A percentile compares a stretch with the other conserved stretches of the same genome.
Evolutionary conservation across 2,888 invertebrate species (phyloP).

Genomic region (Auanema sp.): DNA sequence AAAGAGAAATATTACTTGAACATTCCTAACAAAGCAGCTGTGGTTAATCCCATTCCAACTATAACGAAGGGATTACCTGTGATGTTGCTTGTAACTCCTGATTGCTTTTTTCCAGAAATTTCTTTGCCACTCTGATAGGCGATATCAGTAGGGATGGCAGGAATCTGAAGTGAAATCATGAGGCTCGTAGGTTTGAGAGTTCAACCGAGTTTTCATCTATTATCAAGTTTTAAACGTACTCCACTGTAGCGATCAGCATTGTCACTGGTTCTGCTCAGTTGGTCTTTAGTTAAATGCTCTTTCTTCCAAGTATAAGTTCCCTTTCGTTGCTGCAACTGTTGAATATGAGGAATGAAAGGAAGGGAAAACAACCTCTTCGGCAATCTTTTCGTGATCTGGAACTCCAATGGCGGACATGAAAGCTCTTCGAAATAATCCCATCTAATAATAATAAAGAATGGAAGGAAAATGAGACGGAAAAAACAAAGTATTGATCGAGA

Average conservation of each 20-base stretch:
- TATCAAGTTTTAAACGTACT: slow-evolving; percentile 25
- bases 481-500: slow-evolving; percentile 26
- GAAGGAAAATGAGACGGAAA: slow-evolving; percentile 5
- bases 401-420: slow-evolving; percentile 43
- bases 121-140: slow-evolving; percentile 48
- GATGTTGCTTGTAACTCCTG: slow-evolving; percentile 29
- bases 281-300: slow-evolving; percentile 36
- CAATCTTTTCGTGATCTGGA: slow-evolving; percentile 21
- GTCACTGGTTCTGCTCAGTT: slow-evolving; percentile 38
- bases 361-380: slow-evolving; percentile 3
- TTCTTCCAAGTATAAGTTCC: slow-evolving; percentile 42
- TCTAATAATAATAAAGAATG: slow-evolving; percentile 10
- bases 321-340: slow-evolving; percentile 25
- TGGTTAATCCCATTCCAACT: slow-evolving; percentile 56
- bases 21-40: slow-evolving; percentile 55
- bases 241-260: slow-evolving; percentile 37
- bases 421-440: slow-evolving; percentile 49
- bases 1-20: slow-evolving; percentile 24
- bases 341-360: neutral
- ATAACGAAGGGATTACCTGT: slow-evolving; percentile 53
- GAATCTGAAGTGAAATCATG: slow-evolving; percentile 37
- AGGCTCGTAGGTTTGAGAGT: neutral
- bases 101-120: slow-evolving; percentile 25
- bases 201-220: neutral
- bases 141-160: slow-evolving; percentile 55